Base-by-base conservation (phyloP, 2,888 invertebrate species). In the Hanleya hanleyi region DNA sequence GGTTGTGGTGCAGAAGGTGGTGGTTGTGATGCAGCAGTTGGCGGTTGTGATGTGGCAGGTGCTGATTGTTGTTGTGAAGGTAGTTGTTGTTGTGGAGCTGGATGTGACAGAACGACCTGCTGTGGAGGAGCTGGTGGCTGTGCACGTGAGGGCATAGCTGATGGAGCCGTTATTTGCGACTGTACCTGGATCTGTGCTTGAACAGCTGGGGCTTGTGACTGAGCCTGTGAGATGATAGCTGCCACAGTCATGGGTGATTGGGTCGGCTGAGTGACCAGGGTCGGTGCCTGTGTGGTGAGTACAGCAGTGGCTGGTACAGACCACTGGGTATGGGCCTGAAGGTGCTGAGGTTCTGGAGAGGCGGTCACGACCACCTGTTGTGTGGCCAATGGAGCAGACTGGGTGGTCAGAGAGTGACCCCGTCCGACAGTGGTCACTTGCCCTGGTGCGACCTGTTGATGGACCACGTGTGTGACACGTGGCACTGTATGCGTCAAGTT, bases 261-360 rank as follows among this genome's bases (percentile, higher is more conserved):
- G n/a, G n/a, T 32, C 29, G 22, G 57, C 9, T 73, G 38, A 18
- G 61, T 51, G 18, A 65, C 37, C 15, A 57, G 38, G 26, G 67
- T 57, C 37, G 76, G 49, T 38, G 73, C 64, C n/a, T 70, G 71
- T 4, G 77, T 69, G 18, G 77, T 64, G 47, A 70, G 76, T n/a
- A 76, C 49, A 15, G 68, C 67, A 18, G 75, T 69, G 1, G 74
- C 71, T 41, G 71, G 67, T 15, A 74, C 71, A 38, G 77, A 61
- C n/a, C 76, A 74, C 12, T 76, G 77, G 26, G 78, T 78, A 72
- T 12, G 80, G 78, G 41, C 79, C 78, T 18, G 81, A 76, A 26
- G 76, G 61, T 15, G 73, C 6, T 64, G 69, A 1, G 70, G 61
- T 9, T 67, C 50, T 12, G 76, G 67, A 1, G 75, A 62, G 3